A percentile compares a stretch with the other conserved stretches of the same genome.
These are phyloP conservation scores for Thyatira batis DNA, from an alignment of 2,888 invertebrate species.

Conservation along the genomic window DNA sequence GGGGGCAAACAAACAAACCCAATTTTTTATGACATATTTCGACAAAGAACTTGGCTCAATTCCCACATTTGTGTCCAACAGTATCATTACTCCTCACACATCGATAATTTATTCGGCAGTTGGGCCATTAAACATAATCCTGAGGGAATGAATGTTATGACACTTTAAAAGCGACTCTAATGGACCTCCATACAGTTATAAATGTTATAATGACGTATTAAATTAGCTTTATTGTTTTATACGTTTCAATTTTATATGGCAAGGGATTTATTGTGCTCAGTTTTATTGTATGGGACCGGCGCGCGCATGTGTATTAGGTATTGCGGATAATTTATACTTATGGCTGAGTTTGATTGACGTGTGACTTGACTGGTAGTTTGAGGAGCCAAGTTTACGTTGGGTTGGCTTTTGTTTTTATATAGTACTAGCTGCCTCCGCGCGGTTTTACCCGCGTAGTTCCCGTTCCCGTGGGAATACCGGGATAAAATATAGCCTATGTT, in stretches of 20 bases:
- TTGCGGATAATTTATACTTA: not conserved
- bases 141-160: constrained; percentile 1
- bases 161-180: not conserved
- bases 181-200: not conserved
- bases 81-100: not conserved
- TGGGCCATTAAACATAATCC: not conserved
- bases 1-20: too few species aligned
- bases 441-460: too few species aligned
- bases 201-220: constrained; percentile 1
- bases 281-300: not conserved
- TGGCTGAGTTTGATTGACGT: not conserved
- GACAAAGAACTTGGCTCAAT: not conserved
- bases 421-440: too few species aligned
- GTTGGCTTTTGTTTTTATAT: too few species aligned
- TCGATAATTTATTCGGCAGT: constrained; percentile 1
- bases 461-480: too few species aligned
- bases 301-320: not conserved
- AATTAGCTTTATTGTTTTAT: constrained; percentile 6
- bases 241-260: not conserved
- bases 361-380: not conserved
- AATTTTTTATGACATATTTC: too few species aligned
- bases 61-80: not conserved
- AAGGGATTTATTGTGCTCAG: not conserved
- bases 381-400: not conserved
- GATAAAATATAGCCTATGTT: too few species aligned